Evolutionary conservation across 2,888 invertebrate genomes (phyloP).

Genomic region (Spisula solida): DNA sequence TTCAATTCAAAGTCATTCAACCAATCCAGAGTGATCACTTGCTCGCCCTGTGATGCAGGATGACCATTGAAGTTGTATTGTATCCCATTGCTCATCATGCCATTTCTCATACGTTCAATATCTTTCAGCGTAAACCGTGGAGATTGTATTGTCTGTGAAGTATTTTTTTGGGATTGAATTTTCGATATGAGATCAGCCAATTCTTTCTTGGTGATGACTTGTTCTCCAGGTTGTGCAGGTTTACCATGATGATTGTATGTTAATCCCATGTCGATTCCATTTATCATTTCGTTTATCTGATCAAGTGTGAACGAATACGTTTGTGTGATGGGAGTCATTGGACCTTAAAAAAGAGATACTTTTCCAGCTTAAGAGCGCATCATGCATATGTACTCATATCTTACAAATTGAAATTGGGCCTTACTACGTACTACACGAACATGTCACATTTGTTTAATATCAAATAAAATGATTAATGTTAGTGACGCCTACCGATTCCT

Average conservation of each 20-base stretch:
- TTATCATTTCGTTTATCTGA: not conserved
- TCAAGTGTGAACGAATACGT: not conserved
- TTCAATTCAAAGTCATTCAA: not conserved
- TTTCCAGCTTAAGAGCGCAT: no score
- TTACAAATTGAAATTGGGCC: no score
- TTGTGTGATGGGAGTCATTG: no score
- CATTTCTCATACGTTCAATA: constrained; percentile 26
- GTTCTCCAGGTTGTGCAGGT: constrained; percentile 11
- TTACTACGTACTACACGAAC: no score
- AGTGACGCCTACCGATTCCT: no score
- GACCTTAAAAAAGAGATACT: no score
- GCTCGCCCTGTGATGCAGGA: not conserved
- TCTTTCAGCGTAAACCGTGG: constrained; percentile 7
- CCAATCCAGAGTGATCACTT: not conserved
- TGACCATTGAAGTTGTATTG: not conserved
- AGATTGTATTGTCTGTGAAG: no score
- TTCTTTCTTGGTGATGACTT: not conserved
- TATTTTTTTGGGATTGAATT: no score
- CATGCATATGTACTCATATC: no score
- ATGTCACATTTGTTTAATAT: no score
- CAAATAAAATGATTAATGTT: no score
- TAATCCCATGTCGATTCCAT: constrained; percentile 19
- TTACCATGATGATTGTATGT: constrained; percentile 27
- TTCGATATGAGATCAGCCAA: not conserved
- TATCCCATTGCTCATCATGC: not conserved